A percentile compares a stretch with the other conserved stretches of the same genome.
These are phyloP conservation scores for Camponotus vicinus DNA, from an alignment of 1,140 invertebrate species.

Conservation along the genomic window DNA sequence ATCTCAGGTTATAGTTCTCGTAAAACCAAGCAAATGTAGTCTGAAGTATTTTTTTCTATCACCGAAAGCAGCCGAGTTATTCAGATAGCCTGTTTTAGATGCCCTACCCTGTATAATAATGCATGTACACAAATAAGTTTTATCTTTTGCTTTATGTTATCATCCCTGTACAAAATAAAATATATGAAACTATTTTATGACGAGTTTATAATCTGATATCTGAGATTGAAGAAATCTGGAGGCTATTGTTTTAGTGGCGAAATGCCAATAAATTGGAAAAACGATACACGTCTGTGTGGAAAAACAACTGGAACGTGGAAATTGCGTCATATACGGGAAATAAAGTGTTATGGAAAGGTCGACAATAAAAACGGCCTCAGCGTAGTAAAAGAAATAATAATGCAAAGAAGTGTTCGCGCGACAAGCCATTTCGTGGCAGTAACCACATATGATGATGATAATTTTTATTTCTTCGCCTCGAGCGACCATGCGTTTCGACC, in stretches of 20 bases:
- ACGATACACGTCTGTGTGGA: background rate
- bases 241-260: constrained; percentile 25
- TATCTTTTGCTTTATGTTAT: background rate
- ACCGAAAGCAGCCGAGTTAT: too few species aligned
- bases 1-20: too few species aligned
- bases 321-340: constrained; percentile 35
- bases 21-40: too few species aligned
- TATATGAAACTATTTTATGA: background rate
- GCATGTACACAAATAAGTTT: background rate
- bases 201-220: constrained; percentile 1
- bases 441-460: constrained; percentile 47
- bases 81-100: too few species aligned
- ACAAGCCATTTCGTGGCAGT: constrained; percentile 26
- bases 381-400: constrained; percentile 48
- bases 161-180: background rate
- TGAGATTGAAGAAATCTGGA: background rate
- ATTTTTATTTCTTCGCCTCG: constrained; percentile 65
- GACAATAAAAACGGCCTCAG: constrained; percentile 27
- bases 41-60: too few species aligned
- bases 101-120: background rate
- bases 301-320: constrained; percentile 13
- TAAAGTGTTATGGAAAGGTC: constrained; percentile 24
- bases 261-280: constrained; percentile 39
- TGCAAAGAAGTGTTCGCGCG: constrained; percentile 55
- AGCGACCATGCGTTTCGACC: constrained; percentile 13